These are phyloP conservation scores for Alectoris magna DNA, from an alignment of 2,797 vertebrate genomes.

Conservation along the genomic window DNA sequence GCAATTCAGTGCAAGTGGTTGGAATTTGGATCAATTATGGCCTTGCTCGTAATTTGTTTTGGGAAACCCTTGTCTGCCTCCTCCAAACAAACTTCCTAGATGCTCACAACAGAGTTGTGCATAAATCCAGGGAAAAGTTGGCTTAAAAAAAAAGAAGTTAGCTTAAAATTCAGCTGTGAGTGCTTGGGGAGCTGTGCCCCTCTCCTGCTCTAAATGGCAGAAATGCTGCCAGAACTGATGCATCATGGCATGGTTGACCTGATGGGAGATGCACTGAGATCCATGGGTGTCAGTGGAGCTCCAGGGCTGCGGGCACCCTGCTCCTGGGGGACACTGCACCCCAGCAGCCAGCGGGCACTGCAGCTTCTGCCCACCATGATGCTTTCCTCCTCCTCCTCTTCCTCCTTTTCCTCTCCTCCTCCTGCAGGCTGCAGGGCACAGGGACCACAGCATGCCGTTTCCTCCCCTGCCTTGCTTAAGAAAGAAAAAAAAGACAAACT, in stretches of 20 bases:
- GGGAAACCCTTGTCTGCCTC: constrained; percentile 29
- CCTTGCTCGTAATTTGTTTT: constrained; percentile 41
- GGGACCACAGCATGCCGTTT: neutral
- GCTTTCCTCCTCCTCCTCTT: neutral
- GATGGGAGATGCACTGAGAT: neutral
- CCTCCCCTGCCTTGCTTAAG: neutral
- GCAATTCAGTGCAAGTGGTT: constrained; percentile 43
- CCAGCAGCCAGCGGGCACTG: neutral
- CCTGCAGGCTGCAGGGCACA: neutral
- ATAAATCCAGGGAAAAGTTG: neutral
- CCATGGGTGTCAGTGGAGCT: neutral
- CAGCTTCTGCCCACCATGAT: neutral
- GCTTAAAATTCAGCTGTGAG: neutral
- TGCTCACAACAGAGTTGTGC: neutral
- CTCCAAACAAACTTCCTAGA: constrained; percentile 48
- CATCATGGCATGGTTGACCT: neutral
- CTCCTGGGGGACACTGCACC: no score
- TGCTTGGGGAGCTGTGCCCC: neutral
- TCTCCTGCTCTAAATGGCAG: neutral
- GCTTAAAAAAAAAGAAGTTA: no score
- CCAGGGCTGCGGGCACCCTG: neutral
- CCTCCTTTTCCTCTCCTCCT: neutral
- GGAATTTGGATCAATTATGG: constrained; percentile 33
- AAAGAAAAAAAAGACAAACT: neutral
- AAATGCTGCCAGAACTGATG: neutral